phyloP scores from a whole-genome alignment of 1,140 invertebrate species.

The Kradibia gibbosae region DNA sequence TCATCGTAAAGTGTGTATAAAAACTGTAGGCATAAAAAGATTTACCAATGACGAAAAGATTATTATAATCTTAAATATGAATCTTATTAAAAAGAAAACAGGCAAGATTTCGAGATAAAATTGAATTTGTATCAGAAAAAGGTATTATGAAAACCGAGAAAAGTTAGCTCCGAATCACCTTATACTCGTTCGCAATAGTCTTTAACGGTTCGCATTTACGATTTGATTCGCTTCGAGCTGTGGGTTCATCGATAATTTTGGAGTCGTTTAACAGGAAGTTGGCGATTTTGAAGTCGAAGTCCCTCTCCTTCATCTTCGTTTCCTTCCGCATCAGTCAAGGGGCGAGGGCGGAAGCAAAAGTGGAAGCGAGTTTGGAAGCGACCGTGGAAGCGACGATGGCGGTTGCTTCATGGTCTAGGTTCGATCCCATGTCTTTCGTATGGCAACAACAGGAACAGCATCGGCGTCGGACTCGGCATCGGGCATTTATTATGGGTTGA shows the following conservation, averaged over 20 bases:
- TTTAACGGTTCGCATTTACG: slow-evolving; percentile 1
- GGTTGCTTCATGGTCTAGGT: slow-evolving; percentile 3
- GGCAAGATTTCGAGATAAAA: too few relatives aligned
- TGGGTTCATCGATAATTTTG: background rate
- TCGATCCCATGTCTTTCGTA: slow-evolving; percentile 48
- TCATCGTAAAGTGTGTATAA: too few relatives aligned
- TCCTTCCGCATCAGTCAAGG: background rate
- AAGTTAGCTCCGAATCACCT: background rate
- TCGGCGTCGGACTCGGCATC: slow-evolving; percentile 53
- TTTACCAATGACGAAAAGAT: too few relatives aligned
- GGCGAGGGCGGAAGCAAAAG: too few relatives aligned
- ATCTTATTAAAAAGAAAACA: too few relatives aligned
- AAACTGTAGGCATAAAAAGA: too few relatives aligned
- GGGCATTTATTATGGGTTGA: slow-evolving; percentile 71
- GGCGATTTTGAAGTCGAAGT: background rate
- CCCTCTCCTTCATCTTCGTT: background rate
- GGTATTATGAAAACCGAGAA: background rate
- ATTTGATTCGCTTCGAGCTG: background rate
- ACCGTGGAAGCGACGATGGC: background rate
- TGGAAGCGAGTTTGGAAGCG: too few relatives aligned
- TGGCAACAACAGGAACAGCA: slow-evolving; percentile 59
- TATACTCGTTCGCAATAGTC: background rate
- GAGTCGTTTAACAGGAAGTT: slow-evolving; percentile 1
- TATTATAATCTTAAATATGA: too few relatives aligned
- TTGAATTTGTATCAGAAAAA: background rate